Evolutionary conservation across 2,797 vertebrate genomes (phyloP).

Genomic region (Naso thynnoides): DNA sequence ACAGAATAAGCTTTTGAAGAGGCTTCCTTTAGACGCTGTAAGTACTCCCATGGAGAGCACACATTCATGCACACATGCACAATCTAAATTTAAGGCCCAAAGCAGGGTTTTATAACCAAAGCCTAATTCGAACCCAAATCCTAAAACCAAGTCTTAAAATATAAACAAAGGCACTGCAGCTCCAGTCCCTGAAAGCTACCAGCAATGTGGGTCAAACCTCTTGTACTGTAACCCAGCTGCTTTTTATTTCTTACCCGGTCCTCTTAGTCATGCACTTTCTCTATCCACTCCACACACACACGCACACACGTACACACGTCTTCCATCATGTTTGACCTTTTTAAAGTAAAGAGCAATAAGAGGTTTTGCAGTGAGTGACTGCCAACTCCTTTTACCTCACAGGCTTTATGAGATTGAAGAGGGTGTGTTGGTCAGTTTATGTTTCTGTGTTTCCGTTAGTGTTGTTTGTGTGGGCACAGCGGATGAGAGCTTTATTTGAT

Average conservation of each 20-base stretch:
- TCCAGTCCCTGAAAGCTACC: slow-evolving; percentile 8
- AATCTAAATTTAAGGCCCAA: not conserved
- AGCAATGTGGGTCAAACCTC: slow-evolving; percentile 38
- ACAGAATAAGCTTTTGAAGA: slow-evolving; percentile 89
- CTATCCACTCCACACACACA: slow-evolving; percentile 4
- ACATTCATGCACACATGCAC: not conserved
- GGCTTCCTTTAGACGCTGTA: slow-evolving; percentile 85
- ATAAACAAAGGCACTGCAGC: slow-evolving; percentile 4
- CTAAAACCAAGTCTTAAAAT: not conserved
- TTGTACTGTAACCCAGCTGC: slow-evolving; percentile 32
- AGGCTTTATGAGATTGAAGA: slow-evolving; percentile 2
- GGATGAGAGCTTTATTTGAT: slow-evolving; percentile 32
- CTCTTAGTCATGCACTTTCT: not conserved
- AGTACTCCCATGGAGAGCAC: slow-evolving; percentile 69
- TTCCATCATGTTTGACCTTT: slow-evolving; percentile 30
- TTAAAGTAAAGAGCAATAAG: slow-evolving; percentile 23
- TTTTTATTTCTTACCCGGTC: slow-evolving; percentile 12
- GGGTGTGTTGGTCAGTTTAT: slow-evolving; percentile 3
- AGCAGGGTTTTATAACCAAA: not conserved
- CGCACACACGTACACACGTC: not conserved
- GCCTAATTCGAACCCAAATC: not conserved
- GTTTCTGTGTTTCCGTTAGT: slow-evolving; percentile 13
- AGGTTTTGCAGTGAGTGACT: not conserved
- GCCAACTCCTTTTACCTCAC: slow-evolving; percentile 1
- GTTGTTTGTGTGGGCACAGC: not conserved